Base-by-base conservation (phyloP, 2,888 invertebrate species). In the Carterocephalus palaemon region DNA sequence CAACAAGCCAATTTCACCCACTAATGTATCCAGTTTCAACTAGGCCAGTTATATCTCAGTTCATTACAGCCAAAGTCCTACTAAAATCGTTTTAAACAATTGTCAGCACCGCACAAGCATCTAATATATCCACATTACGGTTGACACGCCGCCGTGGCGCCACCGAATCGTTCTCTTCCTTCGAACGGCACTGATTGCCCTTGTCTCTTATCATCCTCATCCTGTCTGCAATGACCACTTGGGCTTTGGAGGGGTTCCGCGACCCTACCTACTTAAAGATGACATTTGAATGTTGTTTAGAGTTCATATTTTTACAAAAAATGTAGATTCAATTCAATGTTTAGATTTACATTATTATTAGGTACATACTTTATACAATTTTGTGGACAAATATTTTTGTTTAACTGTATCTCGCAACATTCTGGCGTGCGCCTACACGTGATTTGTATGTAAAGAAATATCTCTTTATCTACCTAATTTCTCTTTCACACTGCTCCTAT, bases 161-260 rank as follows among this genome's bases (percentile, higher is more conserved):
- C 79, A 75, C 58, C 56, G 72, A 76, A 79, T 77, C 64, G 73
- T 51, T 60, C 64, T 64, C 73, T 78, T 79, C 78, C 78, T 75
- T 56, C 62, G 64, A 57, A 58, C 51, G 48, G 70, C 77, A 79
- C 76, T 72, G 83, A 81, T 83, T 83, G 79, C 62, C 80, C 80
- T 82, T 73, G 75, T 63, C 60, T 59, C 61, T 67, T 70, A 70
- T 69, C 57, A 62, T 59, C 59, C 66, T 74, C 74, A 79, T 79
- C 78, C 76, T 76, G 79, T 75, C 66, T 59, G 36, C 43, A 43
- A 43, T 42, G 28, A 42, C 42, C 42, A 42, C 15, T 42, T 34
- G 42, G 26, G 15, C 34, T 34, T 34, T 26, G 28, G 34, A 42
- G 42, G 42, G 41, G 34, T 34, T 28, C 42, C 28, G 42, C 26